Percentiles rank a stretch among this genome's conserved stretches.
Conservation (phyloP, 2,888 invertebrate genomes). For the Drosophila diplacantha region DNA sequence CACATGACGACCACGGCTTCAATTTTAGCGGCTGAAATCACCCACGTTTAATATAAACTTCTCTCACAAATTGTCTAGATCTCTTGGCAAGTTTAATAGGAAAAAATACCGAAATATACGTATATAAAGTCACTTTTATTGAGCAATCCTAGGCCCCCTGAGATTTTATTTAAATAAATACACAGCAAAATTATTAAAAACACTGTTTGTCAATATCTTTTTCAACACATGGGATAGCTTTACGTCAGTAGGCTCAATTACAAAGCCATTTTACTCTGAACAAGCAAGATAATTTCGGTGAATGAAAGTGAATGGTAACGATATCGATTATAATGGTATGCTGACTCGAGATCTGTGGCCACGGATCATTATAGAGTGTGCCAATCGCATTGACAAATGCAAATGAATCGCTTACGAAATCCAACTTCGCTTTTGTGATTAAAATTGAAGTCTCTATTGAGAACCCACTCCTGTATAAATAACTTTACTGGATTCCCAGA, state of each 20-base stretch:
- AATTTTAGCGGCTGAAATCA: neutral
- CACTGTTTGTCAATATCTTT: conserved; percentile 3
- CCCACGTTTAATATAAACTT: neutral
- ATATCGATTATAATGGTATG: conserved; percentile 29
- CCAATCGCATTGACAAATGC: conserved; percentile 20
- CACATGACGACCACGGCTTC: neutral
- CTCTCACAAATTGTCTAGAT: too few relatives aligned
- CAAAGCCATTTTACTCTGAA: conserved; percentile 5
- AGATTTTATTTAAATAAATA: neutral
- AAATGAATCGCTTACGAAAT: conserved; percentile 18
- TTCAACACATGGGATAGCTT: neutral
- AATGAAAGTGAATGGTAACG: conserved; percentile 32
- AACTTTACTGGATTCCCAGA: neutral
- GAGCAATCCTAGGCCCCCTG: neutral
- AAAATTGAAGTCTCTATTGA: conserved; percentile 14
- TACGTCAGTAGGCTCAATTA: conserved; percentile 10
- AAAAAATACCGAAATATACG: neutral
- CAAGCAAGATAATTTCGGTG: conserved; percentile 2
- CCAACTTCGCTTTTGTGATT: conserved; percentile 2
- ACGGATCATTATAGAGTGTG: conserved; percentile 12
- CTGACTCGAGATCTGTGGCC: conserved; percentile 11
- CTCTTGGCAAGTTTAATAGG: neutral
- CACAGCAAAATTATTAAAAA: neutral
- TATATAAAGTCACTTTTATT: neutral
- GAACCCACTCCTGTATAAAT: neutral